Conservation (phyloP, 2,113 vertebrate species). For the Brienomyrus brachyistius region DNA sequence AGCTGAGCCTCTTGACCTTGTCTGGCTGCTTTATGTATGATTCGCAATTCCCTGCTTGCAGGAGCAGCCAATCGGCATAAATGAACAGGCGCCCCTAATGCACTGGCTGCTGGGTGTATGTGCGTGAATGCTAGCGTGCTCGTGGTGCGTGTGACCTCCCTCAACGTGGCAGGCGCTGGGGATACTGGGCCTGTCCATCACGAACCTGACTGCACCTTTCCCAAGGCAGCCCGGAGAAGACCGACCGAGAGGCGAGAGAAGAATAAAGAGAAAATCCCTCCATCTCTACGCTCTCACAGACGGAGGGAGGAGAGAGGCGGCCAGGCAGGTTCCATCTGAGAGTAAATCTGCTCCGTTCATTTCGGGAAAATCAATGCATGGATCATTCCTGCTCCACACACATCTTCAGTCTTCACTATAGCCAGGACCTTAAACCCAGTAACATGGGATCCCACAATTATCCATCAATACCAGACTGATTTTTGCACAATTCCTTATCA, state of each 20-base stretch:
- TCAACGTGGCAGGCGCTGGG: background rate
- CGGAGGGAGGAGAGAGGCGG: background rate
- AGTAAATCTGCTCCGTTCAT: background rate
- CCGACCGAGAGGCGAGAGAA: background rate
- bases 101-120: background rate
- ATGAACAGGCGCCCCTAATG: background rate
- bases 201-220: background rate
- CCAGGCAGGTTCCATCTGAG: background rate
- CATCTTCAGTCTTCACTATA: background rate
- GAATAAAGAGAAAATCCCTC: background rate
- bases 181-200: background rate
- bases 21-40: background rate
- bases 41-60: background rate
- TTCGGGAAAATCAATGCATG: background rate
- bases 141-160: background rate
- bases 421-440: background rate
- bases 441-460: background rate
- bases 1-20: background rate
- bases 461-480: background rate
- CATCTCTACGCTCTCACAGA: background rate
- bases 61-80: background rate
- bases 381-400: background rate
- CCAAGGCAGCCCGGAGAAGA: background rate
- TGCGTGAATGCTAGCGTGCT: background rate
- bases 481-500: background rate